Base-by-base conservation (phyloP, 2,113 vertebrate genomes). In the Chaetops frenatus region DNA sequence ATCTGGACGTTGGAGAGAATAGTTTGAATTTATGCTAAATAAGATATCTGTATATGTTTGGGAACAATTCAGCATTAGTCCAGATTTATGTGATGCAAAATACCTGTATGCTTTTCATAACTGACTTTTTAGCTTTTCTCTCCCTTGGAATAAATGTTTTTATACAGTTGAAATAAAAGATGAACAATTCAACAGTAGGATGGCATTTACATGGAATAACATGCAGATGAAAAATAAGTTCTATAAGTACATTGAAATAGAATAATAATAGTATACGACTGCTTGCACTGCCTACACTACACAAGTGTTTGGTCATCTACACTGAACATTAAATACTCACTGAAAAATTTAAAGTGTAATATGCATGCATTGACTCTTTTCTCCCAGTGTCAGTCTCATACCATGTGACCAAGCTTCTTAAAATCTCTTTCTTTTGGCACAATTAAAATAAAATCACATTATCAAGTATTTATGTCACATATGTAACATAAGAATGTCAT, bases 41-140 rank as follows among this genome's bases (percentile, higher is more conserved):
- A 79, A 57, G 21, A 69, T 53, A 18, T 6, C 23, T 72, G 10
- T 44, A 47, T 48, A 15, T 1, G 3, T 78, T 73, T 44, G 56
- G 65, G 78, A 83, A 69, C 8, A 69, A 81, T 36, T 57, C 36
- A 54, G 20, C 35, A 5, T 58, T 83, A 70, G 50, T 31, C 7
- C 9, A 88, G 23, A 64, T 60, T 40, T 47, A 58, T 17, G 9
- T 47, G 4, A 47, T 65, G 7, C 9, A 65, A 90, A 95, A 79
- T 56, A 79, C 7, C 9, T 9, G 4, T 27, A 29, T 56, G 48
- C 27, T 44, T 90, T 77, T 58, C 40, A 65, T 45, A 76, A 50
- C 1, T 21, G 40, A 62, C 6, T 62, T 81, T 36, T 65, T 7
- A 7, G 31, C 1, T 6, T 29, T 38, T 14, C 10, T 1, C 2